Evolutionary conservation across 2,888 invertebrate species (phyloP).

Genomic region (Amblyjoppa proteus): DNA sequence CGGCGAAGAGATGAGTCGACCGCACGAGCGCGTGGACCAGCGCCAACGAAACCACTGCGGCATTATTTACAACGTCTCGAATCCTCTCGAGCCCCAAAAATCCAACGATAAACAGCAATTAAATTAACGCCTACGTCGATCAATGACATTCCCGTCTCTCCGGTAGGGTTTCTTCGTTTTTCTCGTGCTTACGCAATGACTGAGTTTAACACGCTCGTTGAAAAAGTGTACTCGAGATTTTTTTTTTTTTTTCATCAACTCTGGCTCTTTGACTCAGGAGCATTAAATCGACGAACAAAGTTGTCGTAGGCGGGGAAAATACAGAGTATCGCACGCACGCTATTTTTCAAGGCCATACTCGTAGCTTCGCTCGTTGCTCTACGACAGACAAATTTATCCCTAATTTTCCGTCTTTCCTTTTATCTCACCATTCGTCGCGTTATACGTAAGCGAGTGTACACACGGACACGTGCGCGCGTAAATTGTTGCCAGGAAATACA

Average conservation of each 20-base stretch:
- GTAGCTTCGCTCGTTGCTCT: conserved; percentile 8
- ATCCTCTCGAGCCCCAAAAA: conserved; percentile 20
- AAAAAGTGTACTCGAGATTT: background rate
- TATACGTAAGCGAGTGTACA: conserved; percentile 4
- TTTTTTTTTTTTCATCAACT: conserved; percentile 2
- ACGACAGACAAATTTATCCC: conserved; percentile 7
- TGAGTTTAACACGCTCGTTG: background rate
- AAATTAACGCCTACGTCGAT: conserved; percentile 4
- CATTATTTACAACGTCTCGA: conserved; percentile 4
- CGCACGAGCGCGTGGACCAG: background rate
- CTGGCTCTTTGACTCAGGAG: background rate
- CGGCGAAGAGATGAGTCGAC: conserved; percentile 62
- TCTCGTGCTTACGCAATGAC: background rate
- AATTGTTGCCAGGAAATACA: background rate
- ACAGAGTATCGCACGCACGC: background rate
- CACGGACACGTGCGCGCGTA: background rate
- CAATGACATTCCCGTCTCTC: conserved; percentile 10
- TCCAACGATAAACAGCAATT: conserved; percentile 24
- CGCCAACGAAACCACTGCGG: background rate
- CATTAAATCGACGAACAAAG: conserved; percentile 6
- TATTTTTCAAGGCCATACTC: conserved; percentile 12
- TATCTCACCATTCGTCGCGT: conserved; percentile 14
- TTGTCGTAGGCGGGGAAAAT: conserved; percentile 3
- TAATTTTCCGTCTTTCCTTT: conserved; percentile 32
- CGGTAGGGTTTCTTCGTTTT: background rate